Percentiles rank a stretch among this genome's conserved stretches.
Conservation (phyloP, 2,888 invertebrate species). For the Balanococcus diminutus region DNA sequence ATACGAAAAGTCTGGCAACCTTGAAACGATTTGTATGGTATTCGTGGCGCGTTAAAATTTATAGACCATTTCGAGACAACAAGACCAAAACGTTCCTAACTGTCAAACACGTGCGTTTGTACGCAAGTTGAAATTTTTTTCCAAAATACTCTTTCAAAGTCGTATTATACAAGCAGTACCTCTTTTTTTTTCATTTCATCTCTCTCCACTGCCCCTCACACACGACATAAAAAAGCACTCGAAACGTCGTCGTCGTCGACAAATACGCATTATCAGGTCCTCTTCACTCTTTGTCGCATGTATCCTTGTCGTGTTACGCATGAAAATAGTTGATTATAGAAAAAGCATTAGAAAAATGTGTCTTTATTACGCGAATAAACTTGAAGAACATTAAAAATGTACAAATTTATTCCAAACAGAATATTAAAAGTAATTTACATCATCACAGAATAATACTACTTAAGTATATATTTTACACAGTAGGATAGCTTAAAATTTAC, state of each 20-base stretch:
- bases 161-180: neutral
- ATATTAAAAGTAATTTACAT: conserved; percentile 46
- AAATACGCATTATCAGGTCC: neutral
- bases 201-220: neutral
- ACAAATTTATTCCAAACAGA: conserved; percentile 51
- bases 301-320: neutral
- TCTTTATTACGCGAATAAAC: neutral
- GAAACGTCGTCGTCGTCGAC: conserved; percentile 13
- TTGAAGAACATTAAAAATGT: conserved; percentile 46
- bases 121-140: conserved; percentile 19
- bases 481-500: conserved; percentile 42
- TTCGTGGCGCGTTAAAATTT: conserved; percentile 3
- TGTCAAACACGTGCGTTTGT: neutral
- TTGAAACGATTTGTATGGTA: conserved; percentile 12
- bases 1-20: conserved; percentile 19
- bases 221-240: conserved; percentile 15
- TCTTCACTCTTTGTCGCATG: neutral
- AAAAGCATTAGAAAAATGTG: neutral
- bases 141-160: conserved; percentile 4
- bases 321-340: neutral
- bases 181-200: neutral
- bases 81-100: conserved; percentile 11
- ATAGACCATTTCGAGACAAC: conserved; percentile 19
- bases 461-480: conserved; percentile 29
- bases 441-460: conserved; percentile 55